These are phyloP conservation scores for Ceraclea dissimilis DNA, from an alignment of 2,888 invertebrate species.

Conservation along the genomic window DNA sequence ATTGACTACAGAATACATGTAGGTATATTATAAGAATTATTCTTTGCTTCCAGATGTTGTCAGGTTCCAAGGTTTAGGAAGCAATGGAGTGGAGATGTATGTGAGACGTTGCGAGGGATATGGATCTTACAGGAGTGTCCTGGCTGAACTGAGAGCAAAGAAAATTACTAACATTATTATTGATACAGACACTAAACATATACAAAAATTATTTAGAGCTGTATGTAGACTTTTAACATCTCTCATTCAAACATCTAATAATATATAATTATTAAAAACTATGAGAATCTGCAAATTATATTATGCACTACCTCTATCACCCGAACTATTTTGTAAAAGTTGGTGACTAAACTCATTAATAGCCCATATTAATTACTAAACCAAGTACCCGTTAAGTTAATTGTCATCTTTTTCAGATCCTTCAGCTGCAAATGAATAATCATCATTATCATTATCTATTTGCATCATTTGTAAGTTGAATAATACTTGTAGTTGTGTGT, in stretches of 20 bases:
- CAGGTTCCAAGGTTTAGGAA: conserved; percentile 73
- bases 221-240: conserved; percentile 58
- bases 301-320: no score
- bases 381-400: no score
- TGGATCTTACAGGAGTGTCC: conserved; percentile 61
- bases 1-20: background rate
- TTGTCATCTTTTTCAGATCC: conserved; percentile 56
- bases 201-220: conserved; percentile 77
- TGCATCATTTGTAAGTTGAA: conserved; percentile 86
- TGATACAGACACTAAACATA: conserved; percentile 76
- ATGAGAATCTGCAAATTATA: no score
- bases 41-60: conserved; percentile 55
- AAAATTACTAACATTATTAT: conserved; percentile 82
- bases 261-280: no score
- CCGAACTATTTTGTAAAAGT: no score
- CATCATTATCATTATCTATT: conserved; percentile 93
- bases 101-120: conserved; percentile 56
- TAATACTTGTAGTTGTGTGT: no score
- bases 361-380: no score
- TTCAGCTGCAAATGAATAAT: conserved; percentile 93
- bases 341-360: no score
- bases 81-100: conserved; percentile 54
- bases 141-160: conserved; percentile 79
- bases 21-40: no score
- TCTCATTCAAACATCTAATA: background rate